Evolutionary conservation across 2,888 invertebrate species (phyloP), one percentile per base, ranked within the genome.

Genomic region (Xanthostigma xanthostigma): DNA sequence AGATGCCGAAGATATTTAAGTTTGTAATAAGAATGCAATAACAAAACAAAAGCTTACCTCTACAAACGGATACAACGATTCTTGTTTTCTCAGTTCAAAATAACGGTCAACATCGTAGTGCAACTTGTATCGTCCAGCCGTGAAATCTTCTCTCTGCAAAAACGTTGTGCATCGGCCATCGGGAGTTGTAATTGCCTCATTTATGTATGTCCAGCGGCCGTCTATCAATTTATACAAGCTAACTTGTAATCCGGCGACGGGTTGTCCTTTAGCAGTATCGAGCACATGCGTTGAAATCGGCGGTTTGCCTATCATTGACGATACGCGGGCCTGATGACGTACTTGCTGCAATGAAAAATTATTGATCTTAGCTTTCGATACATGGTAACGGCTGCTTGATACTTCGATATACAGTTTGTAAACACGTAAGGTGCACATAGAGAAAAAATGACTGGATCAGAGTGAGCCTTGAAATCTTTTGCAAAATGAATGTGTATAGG

Each of bases 211-310:
- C 86, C 87, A 88, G 35, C 73, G 63, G 1, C 76, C 74, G 38
- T 77, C 76, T 48, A 75, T 72, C 35, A 78, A 67, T 62, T 81
- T 80, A 57, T 78, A 81, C 8, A 87, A 64, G 49, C 78, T 79
- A 9, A 85, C 79, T 58, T 76, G 75, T 1, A 88, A 59, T 1
- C 80, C 80, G 1, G 65, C 64, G 0, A 81, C 80, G 0, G 88
- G 82, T 42, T 64, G 61, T 1, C 89, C 89, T 42, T 72, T 72
- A 0, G 81, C 74, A 1, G 79, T 82, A 56, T 89, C 88, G 51
- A 85, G 63, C 0, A 87, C 81, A 61, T 87, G 83, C 1, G 85
- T 82, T 0, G 86, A 81, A 55, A 89, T 71, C 3, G 81, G 74
- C 0, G 78, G 72, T 42, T 72, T 71, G 9, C 50, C 51, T 5